Evolutionary conservation across 2,797 vertebrate species (phyloP).

Genomic region (Lepilemur ruficaudatus): DNA sequence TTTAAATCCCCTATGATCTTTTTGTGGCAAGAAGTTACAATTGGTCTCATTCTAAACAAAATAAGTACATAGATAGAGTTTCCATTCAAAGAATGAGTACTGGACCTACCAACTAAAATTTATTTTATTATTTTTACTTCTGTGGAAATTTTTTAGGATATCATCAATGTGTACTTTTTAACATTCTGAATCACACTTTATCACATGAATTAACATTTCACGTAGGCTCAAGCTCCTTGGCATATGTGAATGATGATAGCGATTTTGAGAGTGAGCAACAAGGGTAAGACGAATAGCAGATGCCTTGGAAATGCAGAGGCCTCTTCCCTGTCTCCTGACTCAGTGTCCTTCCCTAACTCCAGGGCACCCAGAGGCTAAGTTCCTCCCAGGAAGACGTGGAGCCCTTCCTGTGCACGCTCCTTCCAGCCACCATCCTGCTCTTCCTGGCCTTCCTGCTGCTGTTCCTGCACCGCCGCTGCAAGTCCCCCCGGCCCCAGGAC

Average conservation of each 20-base stretch:
- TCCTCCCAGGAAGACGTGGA: constrained; percentile 85
- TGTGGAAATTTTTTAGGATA: not conserved
- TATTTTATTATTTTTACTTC: not conserved
- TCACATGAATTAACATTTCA: not conserved
- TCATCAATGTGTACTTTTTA: not conserved
- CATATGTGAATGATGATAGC: not conserved
- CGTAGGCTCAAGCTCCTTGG: not conserved
- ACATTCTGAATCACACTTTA: not conserved
- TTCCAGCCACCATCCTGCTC: constrained; percentile 87
- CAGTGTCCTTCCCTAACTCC: not conserved
- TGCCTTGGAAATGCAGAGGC: not conserved
- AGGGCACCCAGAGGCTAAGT: constrained; percentile 83
- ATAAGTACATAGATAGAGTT: not conserved
- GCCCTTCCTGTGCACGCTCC: constrained; percentile 86
- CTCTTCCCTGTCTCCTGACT: not conserved
- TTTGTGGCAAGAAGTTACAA: not conserved
- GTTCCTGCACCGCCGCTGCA: constrained; percentile 84
- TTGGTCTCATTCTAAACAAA: not conserved
- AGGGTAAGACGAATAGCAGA: not conserved
- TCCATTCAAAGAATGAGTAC: not conserved
- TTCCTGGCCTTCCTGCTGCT: constrained; percentile 87
- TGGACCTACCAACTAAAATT: not conserved
- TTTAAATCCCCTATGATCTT: not conserved
- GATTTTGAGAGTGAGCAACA: not conserved
- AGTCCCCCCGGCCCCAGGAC: constrained; percentile 61